These are phyloP conservation scores for Hyperopisus bebe DNA, from an alignment of 2,113 vertebrate genomes.

Conservation along the genomic window DNA sequence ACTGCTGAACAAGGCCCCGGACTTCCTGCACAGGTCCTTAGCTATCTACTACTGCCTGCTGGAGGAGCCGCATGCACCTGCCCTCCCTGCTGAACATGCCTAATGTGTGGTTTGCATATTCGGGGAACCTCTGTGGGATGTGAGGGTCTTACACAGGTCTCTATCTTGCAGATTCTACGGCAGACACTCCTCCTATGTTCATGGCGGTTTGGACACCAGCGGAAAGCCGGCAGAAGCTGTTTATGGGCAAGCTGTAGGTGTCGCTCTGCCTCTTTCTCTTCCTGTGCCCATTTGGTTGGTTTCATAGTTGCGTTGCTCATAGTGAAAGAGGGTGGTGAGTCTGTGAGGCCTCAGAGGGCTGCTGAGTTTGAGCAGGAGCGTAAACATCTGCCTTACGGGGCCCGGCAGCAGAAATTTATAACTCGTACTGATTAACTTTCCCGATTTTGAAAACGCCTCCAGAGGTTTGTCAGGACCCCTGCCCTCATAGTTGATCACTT, in stretches of 20 bases:
- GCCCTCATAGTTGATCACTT: too few species aligned
- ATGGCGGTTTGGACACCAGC: constrained; percentile 84
- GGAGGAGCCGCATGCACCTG: not conserved
- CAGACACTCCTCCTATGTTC: constrained; percentile 94
- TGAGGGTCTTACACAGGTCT: not conserved
- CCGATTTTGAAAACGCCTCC: too few species aligned
- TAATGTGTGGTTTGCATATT: not conserved
- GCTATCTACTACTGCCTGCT: not conserved
- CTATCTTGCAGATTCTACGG: constrained; percentile 80
- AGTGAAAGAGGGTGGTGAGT: too few species aligned
- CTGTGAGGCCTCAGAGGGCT: not conserved
- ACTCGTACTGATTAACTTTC: not conserved
- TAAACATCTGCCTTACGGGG: not conserved
- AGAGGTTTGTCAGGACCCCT: not conserved
- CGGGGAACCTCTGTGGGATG: not conserved
- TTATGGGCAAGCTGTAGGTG: constrained; percentile 91
- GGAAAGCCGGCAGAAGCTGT: constrained; percentile 93
- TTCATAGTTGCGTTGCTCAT: not conserved
- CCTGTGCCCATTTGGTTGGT: not conserved
- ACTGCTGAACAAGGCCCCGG: constrained; percentile 95
- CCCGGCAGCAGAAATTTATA: not conserved
- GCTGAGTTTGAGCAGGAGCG: not conserved
- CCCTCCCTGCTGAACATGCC: not conserved
- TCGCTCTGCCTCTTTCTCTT: not conserved
- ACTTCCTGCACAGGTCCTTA: constrained; percentile 95